These are phyloP conservation scores for Drosophila funebris DNA, from an alignment of 1,140 invertebrate species.

Conservation along the genomic window DNA sequence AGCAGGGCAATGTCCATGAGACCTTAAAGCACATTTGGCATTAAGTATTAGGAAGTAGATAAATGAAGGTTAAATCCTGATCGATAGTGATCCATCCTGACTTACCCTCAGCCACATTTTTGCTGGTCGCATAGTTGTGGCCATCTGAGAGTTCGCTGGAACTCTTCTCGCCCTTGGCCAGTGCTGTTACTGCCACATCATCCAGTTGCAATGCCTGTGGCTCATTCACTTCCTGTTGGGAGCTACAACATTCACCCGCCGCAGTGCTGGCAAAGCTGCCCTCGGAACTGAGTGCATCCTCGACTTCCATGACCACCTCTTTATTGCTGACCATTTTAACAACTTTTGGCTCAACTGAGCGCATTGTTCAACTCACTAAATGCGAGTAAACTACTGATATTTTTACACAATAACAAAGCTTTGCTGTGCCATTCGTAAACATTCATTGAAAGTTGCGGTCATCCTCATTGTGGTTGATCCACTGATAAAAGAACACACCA, in stretches of 20 bases:
- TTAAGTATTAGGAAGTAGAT: too few species aligned
- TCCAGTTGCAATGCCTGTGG: neutral
- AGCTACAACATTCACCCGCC: constrained; percentile 41
- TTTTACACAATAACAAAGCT: constrained; percentile 15
- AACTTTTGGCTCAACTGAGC: neutral
- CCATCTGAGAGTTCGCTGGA: constrained; percentile 39
- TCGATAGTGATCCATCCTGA: neutral
- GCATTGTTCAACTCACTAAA: constrained; percentile 11
- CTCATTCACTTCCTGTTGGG: neutral
- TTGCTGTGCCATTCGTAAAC: constrained; percentile 36
- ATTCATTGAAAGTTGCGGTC: constrained; percentile 45
- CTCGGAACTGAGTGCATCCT: constrained; percentile 49
- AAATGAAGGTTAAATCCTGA: too few species aligned
- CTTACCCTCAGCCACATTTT: constrained; percentile 71
- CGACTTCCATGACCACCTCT: constrained; percentile 35
- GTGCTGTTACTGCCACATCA: neutral
- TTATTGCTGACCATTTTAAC: constrained; percentile 37
- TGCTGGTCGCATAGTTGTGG: constrained; percentile 65
- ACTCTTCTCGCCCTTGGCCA: constrained; percentile 24
- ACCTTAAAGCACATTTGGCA: constrained; percentile 54
- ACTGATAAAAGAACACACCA: constrained; percentile 41
- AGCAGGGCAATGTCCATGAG: constrained; percentile 91
- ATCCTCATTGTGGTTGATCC: constrained; percentile 38
- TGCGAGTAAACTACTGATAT: constrained; percentile 11
- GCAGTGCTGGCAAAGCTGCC: constrained; percentile 49